phyloP scores from a whole-genome alignment of 2,113 vertebrate species.

The Rousettus leschenaultii region DNA sequence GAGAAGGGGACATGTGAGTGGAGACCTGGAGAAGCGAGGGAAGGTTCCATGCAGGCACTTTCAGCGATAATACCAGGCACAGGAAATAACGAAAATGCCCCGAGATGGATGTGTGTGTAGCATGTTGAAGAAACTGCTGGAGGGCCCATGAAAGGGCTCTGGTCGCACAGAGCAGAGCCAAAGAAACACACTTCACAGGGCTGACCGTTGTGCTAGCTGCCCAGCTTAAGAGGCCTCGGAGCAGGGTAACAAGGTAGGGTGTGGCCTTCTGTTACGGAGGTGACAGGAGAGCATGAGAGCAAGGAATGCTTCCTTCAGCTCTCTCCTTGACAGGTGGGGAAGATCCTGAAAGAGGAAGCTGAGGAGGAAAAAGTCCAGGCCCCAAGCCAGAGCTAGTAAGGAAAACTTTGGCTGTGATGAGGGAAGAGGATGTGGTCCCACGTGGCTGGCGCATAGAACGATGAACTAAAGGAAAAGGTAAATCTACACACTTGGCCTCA shows the following conservation, averaged over 20 bases:
- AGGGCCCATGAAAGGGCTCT: neutral
- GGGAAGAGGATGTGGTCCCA: neutral
- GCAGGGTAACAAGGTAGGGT: neutral
- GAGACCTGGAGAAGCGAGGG: neutral
- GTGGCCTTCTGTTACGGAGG: neutral
- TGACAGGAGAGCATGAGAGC: accelerated
- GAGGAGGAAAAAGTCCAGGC: neutral
- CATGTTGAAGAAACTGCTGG: neutral
- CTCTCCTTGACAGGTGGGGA: neutral
- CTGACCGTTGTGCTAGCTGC: accelerated
- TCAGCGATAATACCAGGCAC: neutral
- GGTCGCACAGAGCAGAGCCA: no score
- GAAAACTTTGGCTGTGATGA: no score
- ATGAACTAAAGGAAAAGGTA: neutral
- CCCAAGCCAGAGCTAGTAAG: neutral
- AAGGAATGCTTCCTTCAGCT: neutral
- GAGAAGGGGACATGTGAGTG: neutral
- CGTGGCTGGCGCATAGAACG: neutral
- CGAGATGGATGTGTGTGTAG: neutral
- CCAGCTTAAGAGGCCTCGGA: neutral
- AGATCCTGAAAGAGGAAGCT: neutral
- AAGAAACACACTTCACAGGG: neutral
- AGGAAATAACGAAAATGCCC: neutral
- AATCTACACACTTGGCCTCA: no score
- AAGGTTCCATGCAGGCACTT: neutral